Base-by-base conservation (phyloP, 2,888 invertebrate species). In the Dascillus cervinus region DNA sequence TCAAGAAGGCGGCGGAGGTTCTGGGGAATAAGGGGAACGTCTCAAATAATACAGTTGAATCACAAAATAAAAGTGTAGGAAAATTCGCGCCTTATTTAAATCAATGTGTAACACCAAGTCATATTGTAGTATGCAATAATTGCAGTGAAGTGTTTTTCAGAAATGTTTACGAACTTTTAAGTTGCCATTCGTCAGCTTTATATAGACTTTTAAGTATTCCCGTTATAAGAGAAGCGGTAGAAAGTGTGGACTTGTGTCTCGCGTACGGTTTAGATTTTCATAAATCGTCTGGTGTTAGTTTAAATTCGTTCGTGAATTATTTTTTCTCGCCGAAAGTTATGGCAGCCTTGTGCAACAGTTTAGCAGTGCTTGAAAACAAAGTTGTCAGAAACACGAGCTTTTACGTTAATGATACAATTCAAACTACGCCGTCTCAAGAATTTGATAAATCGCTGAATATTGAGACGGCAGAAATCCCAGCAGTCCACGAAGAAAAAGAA, bases 1-100 rank as follows among this genome's bases (percentile, higher is more conserved):
- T 94, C 32, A 90, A 90, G 59, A 90, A 90, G 64, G 94, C 90
- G 1, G 88, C 89, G 4, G 82, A 85, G 65, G 88, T 82, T 19
- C 69, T 91, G 46, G 85, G 80, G 2, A 86, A 86, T 37, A 70
- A 70, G 56, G 75, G 78, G 6, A 76, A 66, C 56, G 61, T 62
- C 45, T 68, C 69, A 51, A 66, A 64, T 19, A 62, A 64, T 19
- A 45, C 23, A 44, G 47, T 2, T 9, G 11, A 13, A 19, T 22
- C 1, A 4, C 22, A 43, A 61, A 65, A 48, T 52, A 62, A 55
- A 56, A 58, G 60, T 62, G 62, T 60, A 61, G 22, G 19, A 10
- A 32, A 46, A 19, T 43, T 43, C 23, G 39, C 47, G 4, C 50
- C 52, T 3, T 39, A 56, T 22, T 47, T 54, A 6, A 55, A 47